Base-by-base conservation (phyloP, 2,797 vertebrate species). In the Heteromormyrus szaboi region DNA sequence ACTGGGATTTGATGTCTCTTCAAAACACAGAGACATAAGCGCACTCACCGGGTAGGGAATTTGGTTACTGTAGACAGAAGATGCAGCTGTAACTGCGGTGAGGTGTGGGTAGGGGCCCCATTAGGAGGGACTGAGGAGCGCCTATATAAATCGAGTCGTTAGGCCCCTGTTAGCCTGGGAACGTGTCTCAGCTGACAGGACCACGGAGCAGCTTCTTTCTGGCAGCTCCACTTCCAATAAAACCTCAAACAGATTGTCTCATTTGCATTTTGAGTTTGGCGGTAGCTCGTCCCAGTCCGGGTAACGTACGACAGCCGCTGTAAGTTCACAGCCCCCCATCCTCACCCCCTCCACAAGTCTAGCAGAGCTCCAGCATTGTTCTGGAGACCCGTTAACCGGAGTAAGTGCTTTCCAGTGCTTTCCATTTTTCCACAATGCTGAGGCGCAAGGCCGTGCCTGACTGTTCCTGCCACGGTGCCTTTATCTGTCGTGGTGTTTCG, bases 81-180 rank as follows among this genome's bases (percentile, higher is more conserved):
- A 85, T 48, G 59, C 85, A 68, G 44, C 14, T 50, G 29, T 29
- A 22, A 22, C 9, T 0, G 89, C 37, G 37, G 48, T 90, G 89
- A 95, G 94, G 95, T 97, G 95, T 97, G 97, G 97, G 98, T 97
- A 97, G 96, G 96, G 96, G 96, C 94, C 96, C 96, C 96, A 97
- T 98, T 97, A 97, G 95, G 95, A 96, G 94, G 94, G 95, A 95
- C 95, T 96, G 96, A 93, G 93, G 94, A 95, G 96, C 92, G 95
- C 96, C 94, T 92, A 96, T 97, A 97, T 98, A 96, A 97, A 98
- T 98, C 94, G 97, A 97, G 97, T 98, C 97, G 98, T 98, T 99
- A 98, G 97, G 97, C 96, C 97, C 96, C 96, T 95, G 96, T 97
- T 97, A 98, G 97, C 97, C 96, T 96, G 97, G 96, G 97, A 96